These are phyloP conservation scores for Pseudochromis fuscus DNA, from an alignment of 2,797 vertebrate species.

Conservation along the genomic window DNA sequence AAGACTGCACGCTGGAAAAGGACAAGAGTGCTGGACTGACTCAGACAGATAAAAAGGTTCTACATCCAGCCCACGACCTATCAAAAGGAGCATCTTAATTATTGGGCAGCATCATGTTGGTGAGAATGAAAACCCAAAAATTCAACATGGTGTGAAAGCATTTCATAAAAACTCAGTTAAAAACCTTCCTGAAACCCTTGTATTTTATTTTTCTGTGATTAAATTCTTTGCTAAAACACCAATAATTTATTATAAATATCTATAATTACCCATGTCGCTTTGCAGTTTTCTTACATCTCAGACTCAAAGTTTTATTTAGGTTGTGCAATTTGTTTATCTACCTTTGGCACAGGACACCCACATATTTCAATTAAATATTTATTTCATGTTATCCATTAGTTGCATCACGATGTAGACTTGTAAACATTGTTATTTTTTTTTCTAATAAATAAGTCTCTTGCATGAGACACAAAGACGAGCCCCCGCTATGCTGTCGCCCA, in stretches of 20 bases:
- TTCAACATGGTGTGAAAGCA: not conserved
- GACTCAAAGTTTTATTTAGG: not conserved
- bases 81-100: not conserved
- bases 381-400: not conserved
- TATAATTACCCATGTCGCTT: not conserved
- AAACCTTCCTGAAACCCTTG: too few relatives aligned
- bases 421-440: not conserved
- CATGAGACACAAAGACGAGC: not conserved
- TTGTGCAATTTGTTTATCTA: not conserved
- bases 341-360: not conserved
- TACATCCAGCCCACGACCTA: not conserved
- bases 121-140: not conserved
- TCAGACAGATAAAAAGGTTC: slow-evolving; percentile 30
- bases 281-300: not conserved
- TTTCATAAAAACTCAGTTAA: not conserved
- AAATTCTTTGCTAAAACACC: not conserved
- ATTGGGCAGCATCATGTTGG: not conserved
- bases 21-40: slow-evolving; percentile 30
- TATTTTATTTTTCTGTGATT: not conserved
- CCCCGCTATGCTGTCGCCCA: slow-evolving; percentile 4
- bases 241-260: not conserved
- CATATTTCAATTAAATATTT: slow-evolving; percentile 1
- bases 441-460: slow-evolving; percentile 5
- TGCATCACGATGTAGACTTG: slow-evolving; percentile 5
- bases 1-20: slow-evolving; percentile 21